Evolutionary conservation across 2,797 vertebrate genomes (phyloP).

Genomic region (Alexandromys oeconomus): DNA sequence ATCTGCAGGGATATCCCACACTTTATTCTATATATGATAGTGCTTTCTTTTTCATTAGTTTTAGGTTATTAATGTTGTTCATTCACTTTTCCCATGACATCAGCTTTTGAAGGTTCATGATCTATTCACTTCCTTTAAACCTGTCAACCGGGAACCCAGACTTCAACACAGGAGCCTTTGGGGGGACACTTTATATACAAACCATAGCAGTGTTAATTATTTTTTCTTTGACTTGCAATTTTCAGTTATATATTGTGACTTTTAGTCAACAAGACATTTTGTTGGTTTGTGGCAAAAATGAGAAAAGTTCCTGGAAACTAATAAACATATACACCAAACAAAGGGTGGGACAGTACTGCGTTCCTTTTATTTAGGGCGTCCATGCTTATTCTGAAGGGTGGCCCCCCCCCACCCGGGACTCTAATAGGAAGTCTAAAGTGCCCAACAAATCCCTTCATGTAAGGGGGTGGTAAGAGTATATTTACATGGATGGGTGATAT

Average conservation of each 20-base stretch:
- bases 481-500: not conserved
- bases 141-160: not conserved
- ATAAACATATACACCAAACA: not conserved
- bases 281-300: not conserved
- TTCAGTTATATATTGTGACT: not conserved
- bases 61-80: slow-evolving; percentile 1
- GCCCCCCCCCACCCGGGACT: not conserved
- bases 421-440: not conserved
- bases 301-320: not conserved
- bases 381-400: not conserved
- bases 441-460: not conserved
- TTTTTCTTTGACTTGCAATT: not conserved
- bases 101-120: not conserved
- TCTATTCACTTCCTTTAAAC: not conserved
- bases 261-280: not conserved
- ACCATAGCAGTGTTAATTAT: not conserved
- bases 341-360: not conserved
- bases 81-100: not conserved
- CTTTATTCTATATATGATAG: not conserved
- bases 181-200: not conserved
- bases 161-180: not conserved
- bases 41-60: not conserved
- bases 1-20: not conserved
- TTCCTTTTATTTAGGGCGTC: not conserved
- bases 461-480: not conserved